Conservation (phyloP, 2,888 invertebrate species). For the Microctonus aethiopoides region DNA sequence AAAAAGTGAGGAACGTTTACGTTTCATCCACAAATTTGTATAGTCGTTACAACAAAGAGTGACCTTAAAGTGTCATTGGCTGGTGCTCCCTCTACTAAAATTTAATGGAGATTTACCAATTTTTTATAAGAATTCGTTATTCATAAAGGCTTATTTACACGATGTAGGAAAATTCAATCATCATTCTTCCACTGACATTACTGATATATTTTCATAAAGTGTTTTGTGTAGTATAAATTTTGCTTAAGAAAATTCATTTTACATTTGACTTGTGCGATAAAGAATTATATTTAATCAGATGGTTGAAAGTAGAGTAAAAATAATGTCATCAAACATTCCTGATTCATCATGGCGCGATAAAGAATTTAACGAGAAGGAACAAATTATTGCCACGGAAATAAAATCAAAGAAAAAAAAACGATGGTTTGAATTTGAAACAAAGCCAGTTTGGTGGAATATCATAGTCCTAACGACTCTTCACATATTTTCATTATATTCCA, state of each 20-base stretch:
- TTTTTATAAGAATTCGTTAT: too few relatives aligned
- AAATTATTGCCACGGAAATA: not conserved
- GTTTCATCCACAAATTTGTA: too few relatives aligned
- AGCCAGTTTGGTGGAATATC: constrained; percentile 10
- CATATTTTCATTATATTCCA: constrained; percentile 2
- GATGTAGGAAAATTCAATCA: too few relatives aligned
- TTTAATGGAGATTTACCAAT: too few relatives aligned
- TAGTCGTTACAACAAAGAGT: too few relatives aligned
- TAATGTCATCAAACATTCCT: not conserved
- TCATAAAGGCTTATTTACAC: too few relatives aligned
- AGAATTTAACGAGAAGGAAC: not conserved
- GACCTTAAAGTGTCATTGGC: too few relatives aligned
- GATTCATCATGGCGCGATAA: not conserved
- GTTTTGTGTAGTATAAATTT: too few relatives aligned
- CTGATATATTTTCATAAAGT: too few relatives aligned
- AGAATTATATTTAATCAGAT: not conserved
- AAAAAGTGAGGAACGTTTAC: not conserved
- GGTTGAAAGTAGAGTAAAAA: not conserved
- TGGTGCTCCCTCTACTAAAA: too few relatives aligned
- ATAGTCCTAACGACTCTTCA: constrained; percentile 17
- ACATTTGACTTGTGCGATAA: not conserved
- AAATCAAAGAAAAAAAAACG: not conserved
- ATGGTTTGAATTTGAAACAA: constrained; percentile 13
- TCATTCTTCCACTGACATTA: too few relatives aligned
- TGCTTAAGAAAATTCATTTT: too few relatives aligned